These are phyloP conservation scores for Epistrophe eligans DNA, from an alignment of 2,888 invertebrate species.

Conservation along the genomic window DNA sequence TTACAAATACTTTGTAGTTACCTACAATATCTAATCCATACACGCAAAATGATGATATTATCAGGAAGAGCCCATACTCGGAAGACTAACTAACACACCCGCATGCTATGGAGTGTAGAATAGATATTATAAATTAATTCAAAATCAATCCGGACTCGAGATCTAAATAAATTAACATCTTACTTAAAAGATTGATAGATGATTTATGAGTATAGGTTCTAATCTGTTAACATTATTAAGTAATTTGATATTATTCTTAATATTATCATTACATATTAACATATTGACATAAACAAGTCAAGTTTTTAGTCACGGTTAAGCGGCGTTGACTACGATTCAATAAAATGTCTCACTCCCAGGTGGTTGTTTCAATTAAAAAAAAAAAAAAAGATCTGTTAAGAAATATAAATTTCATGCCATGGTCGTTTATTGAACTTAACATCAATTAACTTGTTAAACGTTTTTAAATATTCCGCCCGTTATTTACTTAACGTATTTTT, in stretches of 20 bases:
- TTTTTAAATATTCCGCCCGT: too few species aligned
- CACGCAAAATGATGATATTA: not conserved
- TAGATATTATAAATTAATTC: not conserved
- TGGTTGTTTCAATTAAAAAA: slow-evolving; percentile 2
- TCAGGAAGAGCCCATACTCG: not conserved
- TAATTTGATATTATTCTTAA: too few species aligned
- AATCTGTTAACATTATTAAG: slow-evolving; percentile 1
- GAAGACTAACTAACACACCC: not conserved
- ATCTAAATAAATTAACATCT: slow-evolving; percentile 24
- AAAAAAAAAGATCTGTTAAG: not conserved
- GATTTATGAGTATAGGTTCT: not conserved
- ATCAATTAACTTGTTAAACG: not conserved
- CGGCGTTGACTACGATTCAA: not conserved
- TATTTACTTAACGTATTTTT: too few species aligned
- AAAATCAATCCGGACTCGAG: not conserved
- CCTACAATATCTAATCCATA: slow-evolving; percentile 8
- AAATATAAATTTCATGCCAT: not conserved
- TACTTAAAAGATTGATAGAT: not conserved
- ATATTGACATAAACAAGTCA: slow-evolving; percentile 6
- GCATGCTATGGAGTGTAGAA: not conserved
- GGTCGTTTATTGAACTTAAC: not conserved
- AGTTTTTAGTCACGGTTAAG: not conserved
- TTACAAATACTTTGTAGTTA: slow-evolving; percentile 1
- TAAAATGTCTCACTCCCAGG: not conserved
- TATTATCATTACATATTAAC: too few species aligned